Evolutionary conservation across 2,113 vertebrate species (phyloP), one percentile per base, ranked within the genome.

Genomic region (Gnathonemus longibarbis): DNA sequence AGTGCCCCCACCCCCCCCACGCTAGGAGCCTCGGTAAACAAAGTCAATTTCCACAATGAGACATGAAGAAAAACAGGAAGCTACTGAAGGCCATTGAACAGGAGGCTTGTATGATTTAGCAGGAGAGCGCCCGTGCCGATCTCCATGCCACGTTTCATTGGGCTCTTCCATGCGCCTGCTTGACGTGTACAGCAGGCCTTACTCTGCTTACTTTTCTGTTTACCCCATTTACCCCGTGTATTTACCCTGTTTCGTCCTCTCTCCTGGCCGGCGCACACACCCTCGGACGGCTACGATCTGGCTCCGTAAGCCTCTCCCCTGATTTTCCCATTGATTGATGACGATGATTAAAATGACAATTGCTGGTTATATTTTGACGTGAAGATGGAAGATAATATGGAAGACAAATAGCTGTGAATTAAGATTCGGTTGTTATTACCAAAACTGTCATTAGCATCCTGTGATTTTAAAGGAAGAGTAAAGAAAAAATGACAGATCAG

Each of bases 11-110:
- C 48, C 87, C 93, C 94, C 93, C 92, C 91, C 91, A 8, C 94
- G 0, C 13, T 83, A 95, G 95, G 90, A 94, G 94, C 94, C 93
- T 88, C 94, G 89, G 94, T 96, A 96, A 96, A 96, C 95, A 96
- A 95, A 96, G 95, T 96, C 94, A 92, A 93, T 93, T 93, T 93
- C 95, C 93, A 77, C 93, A 94, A 95, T 94, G 94, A 91, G 93
- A 90, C 93, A 93, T 91, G 49, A 24, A 48, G 88, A 83, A 19
- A n/a, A 24, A 58, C 10, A 27, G 62, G 77, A 84, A 3, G 49
- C 8, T 46, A 52, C 45, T 52, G 31, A 31, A 39, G 3, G 39
- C 17, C 19, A 3, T 17, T 39, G 5, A 24, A 58, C 31, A 89
- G 19, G 88, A 39, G 49, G n/a, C 10, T 10, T 4, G 52, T 45